Conservation (phyloP, 1,140 invertebrate genomes). For the Eubasilissa regina region DNA sequence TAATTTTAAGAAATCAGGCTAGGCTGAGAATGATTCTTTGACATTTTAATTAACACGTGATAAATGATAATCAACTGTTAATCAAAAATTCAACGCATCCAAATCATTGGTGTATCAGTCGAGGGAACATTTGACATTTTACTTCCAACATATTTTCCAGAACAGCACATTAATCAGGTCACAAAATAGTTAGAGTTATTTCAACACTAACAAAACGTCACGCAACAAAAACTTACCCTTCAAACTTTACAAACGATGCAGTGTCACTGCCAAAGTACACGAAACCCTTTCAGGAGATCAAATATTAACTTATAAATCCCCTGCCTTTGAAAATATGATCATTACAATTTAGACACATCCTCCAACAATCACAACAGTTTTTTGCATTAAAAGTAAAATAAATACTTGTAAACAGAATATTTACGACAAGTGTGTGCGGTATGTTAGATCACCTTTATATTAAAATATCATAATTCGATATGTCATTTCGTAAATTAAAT, state of each 20-base stretch:
- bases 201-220: too few relatives aligned
- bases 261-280: too few relatives aligned
- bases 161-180: slow-evolving; percentile 6
- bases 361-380: neutral
- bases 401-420: neutral
- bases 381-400: neutral
- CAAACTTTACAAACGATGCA: neutral
- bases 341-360: neutral
- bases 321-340: neutral
- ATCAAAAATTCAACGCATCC: too few relatives aligned
- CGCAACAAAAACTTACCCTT: neutral
- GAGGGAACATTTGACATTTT: neutral
- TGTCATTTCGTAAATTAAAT: slow-evolving; percentile 33
- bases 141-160: neutral
- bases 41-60: too few relatives aligned
- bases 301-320: neutral
- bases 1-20: too few relatives aligned
- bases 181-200: neutral
- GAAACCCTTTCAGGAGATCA: neutral
- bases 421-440: neutral
- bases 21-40: too few relatives aligned
- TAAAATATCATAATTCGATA: slow-evolving; percentile 37
- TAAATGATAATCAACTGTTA: too few relatives aligned
- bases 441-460: slow-evolving; percentile 8
- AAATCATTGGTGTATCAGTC: neutral